Percentiles rank a stretch among this genome's conserved stretches.
Conservation (phyloP, 2,888 invertebrate genomes). For the Desoria tigrina region DNA sequence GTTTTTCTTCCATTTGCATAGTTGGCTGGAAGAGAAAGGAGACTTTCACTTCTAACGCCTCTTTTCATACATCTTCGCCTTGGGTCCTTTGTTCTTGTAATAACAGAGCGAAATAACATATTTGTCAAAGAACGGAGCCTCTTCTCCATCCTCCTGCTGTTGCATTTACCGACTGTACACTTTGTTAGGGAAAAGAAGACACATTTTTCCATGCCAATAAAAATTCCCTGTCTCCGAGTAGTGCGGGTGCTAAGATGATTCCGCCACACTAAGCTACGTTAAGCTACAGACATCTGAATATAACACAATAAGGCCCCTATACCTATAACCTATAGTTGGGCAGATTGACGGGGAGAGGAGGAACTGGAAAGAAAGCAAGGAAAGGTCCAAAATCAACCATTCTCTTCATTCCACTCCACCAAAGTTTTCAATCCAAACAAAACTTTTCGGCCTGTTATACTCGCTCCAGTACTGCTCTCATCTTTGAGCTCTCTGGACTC, state of each 20-base stretch:
- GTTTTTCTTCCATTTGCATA: constrained; percentile 17
- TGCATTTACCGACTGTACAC: not conserved
- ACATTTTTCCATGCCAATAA: constrained; percentile 16
- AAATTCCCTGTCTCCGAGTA: constrained; percentile 7
- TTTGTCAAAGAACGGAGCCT: constrained; percentile 14
- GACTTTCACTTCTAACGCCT: constrained; percentile 19
- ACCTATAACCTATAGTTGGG: too few relatives aligned
- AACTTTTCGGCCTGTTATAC: constrained; percentile 36
- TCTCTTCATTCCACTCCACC: constrained; percentile 20
- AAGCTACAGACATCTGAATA: too few relatives aligned
- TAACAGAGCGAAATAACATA: constrained; percentile 12
- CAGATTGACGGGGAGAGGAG: too few relatives aligned
- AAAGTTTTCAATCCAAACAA: constrained; percentile 45
- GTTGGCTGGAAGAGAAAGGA: constrained; percentile 1
- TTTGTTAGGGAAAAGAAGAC: not conserved
- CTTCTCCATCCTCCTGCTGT: constrained; percentile 2
- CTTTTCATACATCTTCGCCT: constrained; percentile 4
- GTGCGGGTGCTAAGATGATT: not conserved
- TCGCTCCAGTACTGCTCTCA: not conserved
- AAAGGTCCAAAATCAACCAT: constrained; percentile 11
- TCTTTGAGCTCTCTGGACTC: constrained; percentile 26
- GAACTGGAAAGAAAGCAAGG: not conserved
- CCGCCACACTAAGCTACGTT: too few relatives aligned
- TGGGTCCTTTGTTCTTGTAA: constrained; percentile 17
- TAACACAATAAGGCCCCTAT: too few relatives aligned